These are phyloP conservation scores for Catocala nupta DNA, from an alignment of 2,888 invertebrate genomes.

Conservation along the genomic window DNA sequence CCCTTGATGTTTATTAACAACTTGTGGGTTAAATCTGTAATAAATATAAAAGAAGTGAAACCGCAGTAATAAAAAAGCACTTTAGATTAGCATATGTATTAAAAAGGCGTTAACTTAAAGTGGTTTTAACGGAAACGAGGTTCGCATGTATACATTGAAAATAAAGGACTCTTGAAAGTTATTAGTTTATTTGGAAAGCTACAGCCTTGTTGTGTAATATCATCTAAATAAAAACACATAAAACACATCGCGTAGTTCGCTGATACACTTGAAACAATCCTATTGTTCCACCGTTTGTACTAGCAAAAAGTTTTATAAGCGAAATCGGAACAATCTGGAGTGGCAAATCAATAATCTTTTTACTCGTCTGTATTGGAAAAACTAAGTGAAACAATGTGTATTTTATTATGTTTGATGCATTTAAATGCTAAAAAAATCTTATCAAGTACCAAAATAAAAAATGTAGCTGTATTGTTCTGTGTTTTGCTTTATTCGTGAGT, in stretches of 20 bases:
- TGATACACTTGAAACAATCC: constrained; percentile 24
- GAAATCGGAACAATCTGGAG: constrained; percentile 39
- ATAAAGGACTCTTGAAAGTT: not conserved
- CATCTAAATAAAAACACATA: constrained; percentile 10
- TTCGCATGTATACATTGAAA: no score
- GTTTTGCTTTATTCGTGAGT: no score
- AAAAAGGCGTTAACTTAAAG: constrained; percentile 25
- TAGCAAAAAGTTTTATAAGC: constrained; percentile 26
- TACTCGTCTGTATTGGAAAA: constrained; percentile 39
- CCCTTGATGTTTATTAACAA: constrained; percentile 53
- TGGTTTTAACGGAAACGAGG: constrained; percentile 10
- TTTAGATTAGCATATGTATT: constrained; percentile 44
- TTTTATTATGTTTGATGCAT: no score
- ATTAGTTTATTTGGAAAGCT: not conserved
- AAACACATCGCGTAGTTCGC: constrained; percentile 18
- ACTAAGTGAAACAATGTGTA: constrained; percentile 19
- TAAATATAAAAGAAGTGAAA: constrained; percentile 47
- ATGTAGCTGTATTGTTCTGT: no score
- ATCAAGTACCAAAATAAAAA: no score
- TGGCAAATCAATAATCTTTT: constrained; percentile 42
- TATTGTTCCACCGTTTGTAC: constrained; percentile 19
- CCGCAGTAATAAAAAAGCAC: constrained; percentile 42
- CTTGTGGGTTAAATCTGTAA: constrained; percentile 50
- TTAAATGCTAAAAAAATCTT: no score
- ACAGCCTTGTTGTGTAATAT: not conserved